Evolutionary conservation across 2,797 vertebrate genomes (phyloP).

Genomic region (Emys orbicularis): DNA sequence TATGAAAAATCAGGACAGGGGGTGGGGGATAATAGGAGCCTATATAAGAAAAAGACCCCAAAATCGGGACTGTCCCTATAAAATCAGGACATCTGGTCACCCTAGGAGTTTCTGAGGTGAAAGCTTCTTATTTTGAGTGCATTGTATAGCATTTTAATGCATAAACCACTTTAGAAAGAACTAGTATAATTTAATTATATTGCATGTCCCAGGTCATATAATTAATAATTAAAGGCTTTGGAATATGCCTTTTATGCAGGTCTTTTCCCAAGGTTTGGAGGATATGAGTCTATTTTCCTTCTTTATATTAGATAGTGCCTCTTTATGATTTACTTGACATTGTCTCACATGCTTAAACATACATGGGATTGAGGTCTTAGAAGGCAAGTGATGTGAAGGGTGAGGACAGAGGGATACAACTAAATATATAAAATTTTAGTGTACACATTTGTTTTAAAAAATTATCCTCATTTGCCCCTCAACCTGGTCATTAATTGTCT

Average conservation of each 20-base stretch:
- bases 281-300: not conserved
- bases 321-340: not conserved
- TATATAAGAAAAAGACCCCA: too few species aligned
- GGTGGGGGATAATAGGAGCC: too few species aligned
- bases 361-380: not conserved
- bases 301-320: not conserved
- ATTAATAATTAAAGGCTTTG: too few species aligned
- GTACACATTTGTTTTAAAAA: not conserved
- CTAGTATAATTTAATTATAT: not conserved
- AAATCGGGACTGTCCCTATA: too few species aligned
- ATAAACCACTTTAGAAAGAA: not conserved
- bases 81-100: too few species aligned
- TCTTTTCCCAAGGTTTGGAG: not conserved
- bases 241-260: not conserved
- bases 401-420: not conserved
- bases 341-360: not conserved
- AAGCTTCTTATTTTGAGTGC: not conserved
- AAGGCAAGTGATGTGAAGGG: not conserved
- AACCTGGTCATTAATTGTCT: not conserved
- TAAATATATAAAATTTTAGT: not conserved
- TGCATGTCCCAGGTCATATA: not conserved
- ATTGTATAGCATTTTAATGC: rapidly evolving
- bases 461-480: not conserved
- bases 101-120: too few species aligned
- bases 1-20: too few species aligned